phyloP scores from a whole-genome alignment of 37 sponge, comb jelly and placozoan species.

The Theonella swinhoei region DNA sequence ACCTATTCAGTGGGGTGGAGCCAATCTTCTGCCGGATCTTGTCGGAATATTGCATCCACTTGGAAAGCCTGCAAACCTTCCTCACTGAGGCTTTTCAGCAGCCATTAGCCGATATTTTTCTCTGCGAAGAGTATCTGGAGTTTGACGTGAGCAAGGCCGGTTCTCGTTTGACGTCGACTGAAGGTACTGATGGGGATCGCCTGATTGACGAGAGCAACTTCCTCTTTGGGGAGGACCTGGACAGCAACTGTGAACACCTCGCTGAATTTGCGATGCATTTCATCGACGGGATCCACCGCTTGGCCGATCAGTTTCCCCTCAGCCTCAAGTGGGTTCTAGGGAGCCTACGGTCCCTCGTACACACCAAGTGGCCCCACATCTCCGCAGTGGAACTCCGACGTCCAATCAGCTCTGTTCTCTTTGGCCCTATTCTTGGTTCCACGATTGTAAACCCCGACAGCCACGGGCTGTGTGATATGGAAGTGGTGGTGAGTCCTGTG shows the following conservation, averaged over 20 bases:
- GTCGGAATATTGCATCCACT: slow-evolving; percentile 50
- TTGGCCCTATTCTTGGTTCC: slow-evolving; percentile 53
- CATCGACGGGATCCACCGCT: neutral
- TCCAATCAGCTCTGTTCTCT: slow-evolving; percentile 39
- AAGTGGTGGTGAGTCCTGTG: slow-evolving; percentile 13
- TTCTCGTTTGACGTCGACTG: neutral
- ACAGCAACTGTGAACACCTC: slow-evolving; percentile 22
- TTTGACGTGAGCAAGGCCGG: slow-evolving; percentile 63
- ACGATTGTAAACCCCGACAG: slow-evolving; percentile 73
- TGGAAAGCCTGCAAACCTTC: slow-evolving; percentile 33
- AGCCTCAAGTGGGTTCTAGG: slow-evolving; percentile 54
- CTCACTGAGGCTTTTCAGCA: slow-evolving; percentile 30
- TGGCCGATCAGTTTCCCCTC: slow-evolving; percentile 16
- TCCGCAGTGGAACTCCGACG: slow-evolving; percentile 25
- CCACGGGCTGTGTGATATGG: slow-evolving; percentile 39
- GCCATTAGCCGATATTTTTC: slow-evolving; percentile 32
- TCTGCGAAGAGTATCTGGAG: slow-evolving; percentile 42
- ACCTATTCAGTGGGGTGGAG: slow-evolving; percentile 55
- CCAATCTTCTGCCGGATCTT: slow-evolving; percentile 31
- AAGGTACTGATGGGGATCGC: neutral
- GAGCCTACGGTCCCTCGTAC: slow-evolving; percentile 17
- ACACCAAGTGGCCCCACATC: slow-evolving; percentile 47
- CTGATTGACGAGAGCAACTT: slow-evolving; percentile 14
- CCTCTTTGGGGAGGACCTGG: slow-evolving; percentile 47
- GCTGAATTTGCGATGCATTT: slow-evolving; percentile 20